Conservation (phyloP, 2,797 vertebrate species). For the Chromobotia macracanthus region DNA sequence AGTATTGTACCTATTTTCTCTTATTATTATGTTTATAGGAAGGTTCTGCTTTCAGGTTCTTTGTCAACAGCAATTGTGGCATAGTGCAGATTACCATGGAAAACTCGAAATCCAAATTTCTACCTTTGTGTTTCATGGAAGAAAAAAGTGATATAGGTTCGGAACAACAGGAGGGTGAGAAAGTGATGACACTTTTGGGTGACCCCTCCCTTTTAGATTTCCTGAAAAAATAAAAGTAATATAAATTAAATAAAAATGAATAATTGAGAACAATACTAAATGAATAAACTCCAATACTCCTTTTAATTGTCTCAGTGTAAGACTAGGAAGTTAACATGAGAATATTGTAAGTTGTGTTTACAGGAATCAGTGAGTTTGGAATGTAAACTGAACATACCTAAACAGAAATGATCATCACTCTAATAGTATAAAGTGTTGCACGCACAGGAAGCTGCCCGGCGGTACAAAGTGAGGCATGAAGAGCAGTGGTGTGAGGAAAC, state of each 20-base stretch:
- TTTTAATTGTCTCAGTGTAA: neutral
- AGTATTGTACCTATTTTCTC: too few species aligned
- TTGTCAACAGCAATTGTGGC: neutral
- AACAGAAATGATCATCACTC: slow-evolving; percentile 35
- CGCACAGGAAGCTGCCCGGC: slow-evolving; percentile 35
- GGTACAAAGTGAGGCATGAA: slow-evolving; percentile 51
- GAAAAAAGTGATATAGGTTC: neutral
- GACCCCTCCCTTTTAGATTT: neutral
- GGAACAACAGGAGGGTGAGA: neutral
- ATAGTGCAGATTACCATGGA: neutral
- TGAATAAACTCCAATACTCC: too few species aligned
- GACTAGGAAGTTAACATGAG: neutral
- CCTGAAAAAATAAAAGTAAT: too few species aligned
- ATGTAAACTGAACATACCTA: slow-evolving; percentile 14
- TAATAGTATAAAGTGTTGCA: slow-evolving; percentile 32
- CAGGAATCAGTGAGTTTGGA: neutral
- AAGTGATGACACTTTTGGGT: neutral
- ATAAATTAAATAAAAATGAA: too few species aligned
- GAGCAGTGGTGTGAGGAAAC: slow-evolving; percentile 49
- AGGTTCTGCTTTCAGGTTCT: too few species aligned
- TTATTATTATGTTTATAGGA: too few species aligned
- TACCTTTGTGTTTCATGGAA: neutral
- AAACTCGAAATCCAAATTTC: neutral
- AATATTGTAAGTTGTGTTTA: neutral
- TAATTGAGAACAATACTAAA: too few species aligned